Conservation (phyloP, 2,888 invertebrate species). For the Dryococelus australis region DNA sequence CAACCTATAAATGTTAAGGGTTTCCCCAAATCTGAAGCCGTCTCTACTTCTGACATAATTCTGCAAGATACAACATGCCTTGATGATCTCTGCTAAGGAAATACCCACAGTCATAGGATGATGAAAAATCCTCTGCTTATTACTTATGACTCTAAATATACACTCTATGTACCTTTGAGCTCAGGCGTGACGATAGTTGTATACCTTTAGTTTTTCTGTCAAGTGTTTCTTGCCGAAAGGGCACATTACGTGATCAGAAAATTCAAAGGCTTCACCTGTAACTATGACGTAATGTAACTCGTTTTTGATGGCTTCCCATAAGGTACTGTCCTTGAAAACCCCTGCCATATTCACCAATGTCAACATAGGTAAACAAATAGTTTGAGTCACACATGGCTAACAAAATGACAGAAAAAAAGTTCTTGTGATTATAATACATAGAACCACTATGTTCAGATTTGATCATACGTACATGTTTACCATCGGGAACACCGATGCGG, state of each 20-base stretch:
- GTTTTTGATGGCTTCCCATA: too few relatives aligned
- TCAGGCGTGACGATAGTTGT: background rate
- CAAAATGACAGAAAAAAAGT: too few relatives aligned
- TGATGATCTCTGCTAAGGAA: background rate
- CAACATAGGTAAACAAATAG: too few relatives aligned
- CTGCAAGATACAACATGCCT: background rate
- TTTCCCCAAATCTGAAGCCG: background rate
- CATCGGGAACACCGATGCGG: too few relatives aligned
- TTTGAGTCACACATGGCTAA: too few relatives aligned
- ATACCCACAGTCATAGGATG: too few relatives aligned
- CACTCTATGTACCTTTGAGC: background rate
- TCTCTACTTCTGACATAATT: background rate
- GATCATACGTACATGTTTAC: too few relatives aligned
- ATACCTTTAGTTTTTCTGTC: background rate
- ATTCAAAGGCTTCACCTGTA: background rate
- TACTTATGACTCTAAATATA: background rate
- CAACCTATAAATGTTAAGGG: background rate
- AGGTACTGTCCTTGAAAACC: too few relatives aligned
- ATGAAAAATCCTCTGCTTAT: background rate
- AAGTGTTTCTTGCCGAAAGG: background rate
- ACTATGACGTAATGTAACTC: background rate
- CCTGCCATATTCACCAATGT: too few relatives aligned
- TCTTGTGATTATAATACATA: too few relatives aligned
- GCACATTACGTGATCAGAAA: background rate
- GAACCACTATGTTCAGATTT: too few relatives aligned